Percentiles rank a stretch among this genome's conserved stretches.
These are phyloP conservation scores for Bombus consobrinus DNA, from an alignment of 1,140 invertebrate genomes.

Conservation along the genomic window DNA sequence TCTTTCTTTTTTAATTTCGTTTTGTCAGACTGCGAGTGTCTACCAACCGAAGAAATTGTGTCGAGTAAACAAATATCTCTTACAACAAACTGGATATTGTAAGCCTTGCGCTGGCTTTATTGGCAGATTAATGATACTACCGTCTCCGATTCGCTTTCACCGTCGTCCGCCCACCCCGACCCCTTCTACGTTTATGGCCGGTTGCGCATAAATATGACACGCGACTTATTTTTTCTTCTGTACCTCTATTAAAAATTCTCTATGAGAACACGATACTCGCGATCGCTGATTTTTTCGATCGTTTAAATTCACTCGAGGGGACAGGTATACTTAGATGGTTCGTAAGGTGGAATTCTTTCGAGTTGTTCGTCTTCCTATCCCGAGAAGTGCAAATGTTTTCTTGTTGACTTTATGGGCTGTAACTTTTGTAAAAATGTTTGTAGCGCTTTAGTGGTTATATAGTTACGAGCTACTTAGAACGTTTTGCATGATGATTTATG, in stretches of 20 bases:
- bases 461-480: constrained; percentile 1
- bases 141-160: constrained; percentile 63
- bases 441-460: not conserved
- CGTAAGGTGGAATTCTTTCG: not conserved
- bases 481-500: not conserved
- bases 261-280: not conserved
- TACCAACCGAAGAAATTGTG: constrained; percentile 14
- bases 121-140: constrained; percentile 49
- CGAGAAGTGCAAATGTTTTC: not conserved
- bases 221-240: constrained; percentile 22
- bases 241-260: constrained; percentile 20
- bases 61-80: constrained; percentile 50
- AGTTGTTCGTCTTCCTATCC: not conserved
- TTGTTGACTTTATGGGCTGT: not conserved
- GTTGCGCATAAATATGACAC: constrained; percentile 49
- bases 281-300: not conserved
- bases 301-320: not conserved
- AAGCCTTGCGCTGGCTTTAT: constrained; percentile 31
- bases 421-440: not conserved
- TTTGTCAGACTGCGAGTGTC: not conserved
- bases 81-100: constrained; percentile 52
- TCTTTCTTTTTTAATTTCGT: not conserved
- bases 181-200: constrained; percentile 37
- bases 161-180: constrained; percentile 40
- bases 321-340: not conserved